Evolutionary conservation across 1,140 invertebrate species (phyloP), one percentile per base, ranked within the genome.

Genomic region (Brachionus plicatilis): DNA sequence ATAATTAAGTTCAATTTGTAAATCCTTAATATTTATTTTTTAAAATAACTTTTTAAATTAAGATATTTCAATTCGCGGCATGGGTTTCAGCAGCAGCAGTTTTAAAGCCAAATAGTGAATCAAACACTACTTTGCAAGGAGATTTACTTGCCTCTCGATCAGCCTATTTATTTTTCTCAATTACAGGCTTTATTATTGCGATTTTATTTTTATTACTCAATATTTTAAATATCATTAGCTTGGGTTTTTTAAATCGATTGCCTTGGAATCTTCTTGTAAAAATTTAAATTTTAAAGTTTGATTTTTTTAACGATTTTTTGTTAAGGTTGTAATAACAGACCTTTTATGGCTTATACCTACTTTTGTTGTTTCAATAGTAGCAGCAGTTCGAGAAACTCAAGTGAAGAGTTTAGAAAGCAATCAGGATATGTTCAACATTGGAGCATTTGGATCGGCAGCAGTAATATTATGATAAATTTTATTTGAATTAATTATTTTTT

Each of bases 51-150:
- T 45, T 37, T 56, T 80, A 24, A 29, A 29, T 20, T 4, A 76
- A 82, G 79, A 37, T 82, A 3, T 82, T 82, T 82, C 79, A 82
- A 82, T 82, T 82, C 12, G 79, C 79, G 14, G 37, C 53, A 14
- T 82, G 79, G 79, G 53, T 82, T 12, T 82, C 79, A 45, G 79
- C 79, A 20, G 79, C 79, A 17, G 79, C 79, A 12, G 53, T 82
- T 24, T 47, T 82, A 17, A 82, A 82, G 20, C 79, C 79, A 24
- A 20, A 2, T 60, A 27, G 27, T 68, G 5, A 65, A 29, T 29
- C 33, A 45, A 45, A 17, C 3, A 17, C 5, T 8, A 27, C 1
- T 6, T 43, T 82, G 27, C 79, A 27, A 65, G 27, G 11, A 9
- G 79, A 82, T 3, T 17, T 82, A 12, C 17, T 65, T 12, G 79